These are phyloP conservation scores for Chlorocebus sabaeus DNA, from an alignment of 2,113 vertebrate species.

Conservation along the genomic window DNA sequence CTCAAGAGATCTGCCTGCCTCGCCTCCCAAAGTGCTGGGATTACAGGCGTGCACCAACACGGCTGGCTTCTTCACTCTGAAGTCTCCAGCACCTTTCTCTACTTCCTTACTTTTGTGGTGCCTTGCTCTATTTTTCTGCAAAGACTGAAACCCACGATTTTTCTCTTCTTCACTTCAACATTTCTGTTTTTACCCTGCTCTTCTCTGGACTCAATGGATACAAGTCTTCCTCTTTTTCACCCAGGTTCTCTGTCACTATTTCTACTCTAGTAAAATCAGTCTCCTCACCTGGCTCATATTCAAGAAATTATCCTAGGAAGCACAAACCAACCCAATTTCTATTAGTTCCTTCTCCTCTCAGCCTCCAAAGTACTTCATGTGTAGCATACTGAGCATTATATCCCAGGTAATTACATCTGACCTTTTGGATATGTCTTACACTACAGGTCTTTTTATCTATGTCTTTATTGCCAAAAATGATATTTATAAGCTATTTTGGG, in stretches of 20 bases:
- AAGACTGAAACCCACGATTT: background rate
- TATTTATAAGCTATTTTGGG: slow-evolving; percentile 1
- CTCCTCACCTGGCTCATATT: background rate
- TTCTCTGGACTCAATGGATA: background rate
- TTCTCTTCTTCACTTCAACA: background rate
- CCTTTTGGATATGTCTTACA: background rate
- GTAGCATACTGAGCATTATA: background rate
- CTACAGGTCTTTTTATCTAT: background rate
- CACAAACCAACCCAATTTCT: background rate
- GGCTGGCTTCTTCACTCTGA: background rate
- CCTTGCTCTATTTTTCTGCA: background rate
- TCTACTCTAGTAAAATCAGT: background rate
- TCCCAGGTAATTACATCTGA: background rate
- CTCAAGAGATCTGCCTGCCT: no score
- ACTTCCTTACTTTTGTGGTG: background rate
- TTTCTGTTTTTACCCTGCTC: background rate
- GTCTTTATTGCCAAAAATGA: background rate
- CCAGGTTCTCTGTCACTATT: background rate
- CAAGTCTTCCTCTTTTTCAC: background rate
- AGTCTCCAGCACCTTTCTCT: background rate
- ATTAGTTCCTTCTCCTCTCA: background rate
- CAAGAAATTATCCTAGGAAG: background rate
- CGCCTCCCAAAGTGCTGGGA: no score
- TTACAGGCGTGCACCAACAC: no score
- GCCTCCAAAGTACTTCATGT: background rate